phyloP scores from a whole-genome alignment of 2,888 invertebrate species.

The Coenonympha glycerion region DNA sequence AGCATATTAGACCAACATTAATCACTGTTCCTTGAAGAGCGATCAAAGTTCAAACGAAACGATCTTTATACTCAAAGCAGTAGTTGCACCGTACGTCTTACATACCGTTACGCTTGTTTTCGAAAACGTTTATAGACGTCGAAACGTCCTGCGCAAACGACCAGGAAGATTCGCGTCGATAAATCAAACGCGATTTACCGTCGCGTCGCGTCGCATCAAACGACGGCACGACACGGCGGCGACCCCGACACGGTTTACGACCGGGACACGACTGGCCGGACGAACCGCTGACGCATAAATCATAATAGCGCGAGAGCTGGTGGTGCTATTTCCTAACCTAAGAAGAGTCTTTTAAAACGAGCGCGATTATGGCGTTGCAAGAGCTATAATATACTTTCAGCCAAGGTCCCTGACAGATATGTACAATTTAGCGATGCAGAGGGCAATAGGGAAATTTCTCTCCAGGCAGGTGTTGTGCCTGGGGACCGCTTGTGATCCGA shows the following conservation, averaged over 20 bases:
- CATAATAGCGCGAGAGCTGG: background rate
- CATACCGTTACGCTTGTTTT: conserved; percentile 30
- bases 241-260: conserved; percentile 55
- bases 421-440: too few species aligned
- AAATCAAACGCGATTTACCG: conserved; percentile 48
- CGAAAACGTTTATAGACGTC: background rate
- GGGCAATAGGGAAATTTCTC: too few species aligned
- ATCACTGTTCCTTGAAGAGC: background rate
- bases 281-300: conserved; percentile 61
- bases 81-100: too few species aligned
- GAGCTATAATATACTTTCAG: too few species aligned
- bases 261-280: conserved; percentile 57
- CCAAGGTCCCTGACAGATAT: too few species aligned
- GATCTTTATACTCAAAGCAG: background rate
- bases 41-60: background rate
- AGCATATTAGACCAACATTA: too few species aligned
- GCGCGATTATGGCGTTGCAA: too few species aligned
- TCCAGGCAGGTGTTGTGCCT: too few species aligned
- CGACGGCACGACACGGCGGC: conserved; percentile 31
- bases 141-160: conserved; percentile 39
- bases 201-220: conserved; percentile 20
- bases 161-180: conserved; percentile 34
- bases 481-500: too few species aligned
- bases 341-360: too few species aligned
- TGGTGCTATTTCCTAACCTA: too few species aligned